Evolutionary conservation across 2,113 vertebrate genomes (phyloP), one percentile per base, ranked within the genome.

Genomic region (Nicator chloris): DNA sequence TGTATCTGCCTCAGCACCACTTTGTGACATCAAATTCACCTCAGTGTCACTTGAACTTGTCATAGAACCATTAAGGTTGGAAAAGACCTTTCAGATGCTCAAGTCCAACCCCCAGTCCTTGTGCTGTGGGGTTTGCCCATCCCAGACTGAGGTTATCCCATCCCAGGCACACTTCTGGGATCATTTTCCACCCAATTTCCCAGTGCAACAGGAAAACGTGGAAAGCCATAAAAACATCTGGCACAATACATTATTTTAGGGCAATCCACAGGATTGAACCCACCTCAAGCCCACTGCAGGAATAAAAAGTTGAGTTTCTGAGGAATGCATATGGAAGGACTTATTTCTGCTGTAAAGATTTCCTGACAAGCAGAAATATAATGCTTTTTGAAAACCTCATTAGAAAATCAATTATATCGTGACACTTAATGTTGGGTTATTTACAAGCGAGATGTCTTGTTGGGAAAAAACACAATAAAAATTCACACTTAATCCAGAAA

Each of bases 331-430:
- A 51, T 57, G 90, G 60, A 90, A 86, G 82, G 92, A 59, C 93
- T 96, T 93, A 82, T 81, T 95, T 94, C 68, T 96, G 59, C 81
- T 80, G 87, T 95, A 96, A 97, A 97, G 95, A 97, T 96, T 97
- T 97, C 90, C 95, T 92, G 95, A 95, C 94, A 95, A 92, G 94
- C 61, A 82, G 85, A 97, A 96, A 95, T 97, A 97, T 78, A 97
- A 97, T 78, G 77, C 94, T 95, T 97, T 97, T 97, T 96, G 94
- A 96, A 89, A 96, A 95, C 86, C 96, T 97, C 96, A 95, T 97
- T 97, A 97, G 95, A 96, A 97, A 97, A 97, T 97, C 96, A 97
- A 96, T 97, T 97, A 97, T 79, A 91, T 93, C 95, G 86, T 97
- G 95, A 95, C 95, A 95, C 88, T 86, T 96, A 96, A 95, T 92